Base-by-base conservation (phyloP, 2,113 vertebrate genomes). In the Heliornis fulica region DNA sequence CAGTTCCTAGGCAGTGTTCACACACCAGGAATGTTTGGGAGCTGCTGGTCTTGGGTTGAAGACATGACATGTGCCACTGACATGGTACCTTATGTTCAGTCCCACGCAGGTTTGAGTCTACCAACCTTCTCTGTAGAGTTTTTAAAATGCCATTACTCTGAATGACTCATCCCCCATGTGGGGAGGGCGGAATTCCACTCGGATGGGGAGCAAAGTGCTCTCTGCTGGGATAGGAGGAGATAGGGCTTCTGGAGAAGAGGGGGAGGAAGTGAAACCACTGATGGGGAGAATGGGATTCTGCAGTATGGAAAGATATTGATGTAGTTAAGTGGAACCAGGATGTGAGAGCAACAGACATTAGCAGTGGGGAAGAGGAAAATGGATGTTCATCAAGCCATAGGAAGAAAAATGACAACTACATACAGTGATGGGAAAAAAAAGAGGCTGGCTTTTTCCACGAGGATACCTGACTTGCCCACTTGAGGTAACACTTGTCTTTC, bases 141-240 rank as follows among this genome's bases (percentile, higher is more conserved):
- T 90, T 92, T 48, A 56, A 93, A 96, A 96, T 94, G 94, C 92
- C 92, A 83, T 76, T 94, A 57, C 85, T 85, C 71, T 40, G 74
- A 74, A 60, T 60, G 94, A 92, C 83, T 93, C 93, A 48, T 83
- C 76, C 3, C 95, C 93, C 90, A 93, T 59, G 1, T 60, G 18
- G 32, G 83, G 87, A 95, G 89, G 94, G 94, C 95, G 93, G 92
- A 96, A 96, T 94, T 94, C 75, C 70, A 93, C 93, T 96, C 68
- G 94, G 95, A 80, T 63, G 72, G 93, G 75, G 94, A 96, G 80
- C 82, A 81, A 80, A 93, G 64, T 32, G 0, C 45, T 77, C 75
- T 89, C 83, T 2, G 0, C 74, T 95, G 90, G 87, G 90, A 93
- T 2, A 65, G 75, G 87, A 93, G 76, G 43, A 66, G 75, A 45